phyloP scores from a whole-genome alignment of 2,888 invertebrate species.

The Aphodius granarius region DNA sequence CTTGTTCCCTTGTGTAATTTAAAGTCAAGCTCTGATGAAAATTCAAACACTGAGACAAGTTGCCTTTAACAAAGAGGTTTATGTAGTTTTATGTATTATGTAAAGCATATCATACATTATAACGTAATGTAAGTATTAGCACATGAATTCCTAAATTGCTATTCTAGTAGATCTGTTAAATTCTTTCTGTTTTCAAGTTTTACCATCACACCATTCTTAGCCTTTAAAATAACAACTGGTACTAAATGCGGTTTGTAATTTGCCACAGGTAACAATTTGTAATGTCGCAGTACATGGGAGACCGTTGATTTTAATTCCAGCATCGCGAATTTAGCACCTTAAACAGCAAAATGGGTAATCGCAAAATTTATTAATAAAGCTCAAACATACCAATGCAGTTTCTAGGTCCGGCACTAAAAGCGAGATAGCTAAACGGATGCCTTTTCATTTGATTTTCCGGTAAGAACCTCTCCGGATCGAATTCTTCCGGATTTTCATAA shows the following conservation, averaged over 20 bases:
- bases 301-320: not conserved
- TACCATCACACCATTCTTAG: not conserved
- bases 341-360: not conserved
- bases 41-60: no score
- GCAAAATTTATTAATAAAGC: no score
- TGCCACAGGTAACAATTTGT: not conserved
- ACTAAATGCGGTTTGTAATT: not conserved
- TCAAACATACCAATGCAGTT: conserved; percentile 9
- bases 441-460: not conserved
- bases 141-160: not conserved
- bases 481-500: not conserved
- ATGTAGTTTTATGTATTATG: no score
- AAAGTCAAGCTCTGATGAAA: no score
- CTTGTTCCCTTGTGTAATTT: no score
- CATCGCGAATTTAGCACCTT: not conserved
- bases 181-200: not conserved
- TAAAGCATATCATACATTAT: no score
- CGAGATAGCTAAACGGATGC: conserved; percentile 3
- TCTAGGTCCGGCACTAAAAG: conserved; percentile 11
- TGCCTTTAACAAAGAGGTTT: no score
- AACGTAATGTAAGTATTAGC: no score
- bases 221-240: not conserved
- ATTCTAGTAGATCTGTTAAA: not conserved
- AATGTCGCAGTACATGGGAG: not conserved
- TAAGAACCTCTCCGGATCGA: not conserved